Evolutionary conservation across 2,113 vertebrate genomes (phyloP).

Genomic region (Chunga burmeisteri): DNA sequence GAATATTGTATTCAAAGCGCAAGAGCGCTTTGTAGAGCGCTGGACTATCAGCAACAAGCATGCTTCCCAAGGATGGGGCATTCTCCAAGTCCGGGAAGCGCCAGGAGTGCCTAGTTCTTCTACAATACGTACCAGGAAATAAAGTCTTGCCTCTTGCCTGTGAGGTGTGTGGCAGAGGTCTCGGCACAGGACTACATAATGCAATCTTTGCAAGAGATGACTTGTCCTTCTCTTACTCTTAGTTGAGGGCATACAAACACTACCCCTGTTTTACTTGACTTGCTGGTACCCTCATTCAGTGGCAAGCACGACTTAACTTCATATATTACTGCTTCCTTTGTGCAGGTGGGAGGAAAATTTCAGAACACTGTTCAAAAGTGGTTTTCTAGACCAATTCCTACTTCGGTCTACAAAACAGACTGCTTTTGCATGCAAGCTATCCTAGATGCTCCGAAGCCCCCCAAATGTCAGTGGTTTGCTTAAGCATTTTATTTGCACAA

Average conservation of each 20-base stretch:
- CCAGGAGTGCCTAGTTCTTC: background rate
- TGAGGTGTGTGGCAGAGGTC: background rate
- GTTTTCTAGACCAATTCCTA: background rate
- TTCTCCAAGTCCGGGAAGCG: background rate
- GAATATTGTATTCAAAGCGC: background rate
- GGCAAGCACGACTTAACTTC: background rate
- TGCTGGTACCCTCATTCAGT: background rate
- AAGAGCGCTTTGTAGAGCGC: background rate
- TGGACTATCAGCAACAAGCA: background rate
- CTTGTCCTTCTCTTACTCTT: background rate
- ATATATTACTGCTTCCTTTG: background rate
- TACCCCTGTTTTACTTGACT: background rate
- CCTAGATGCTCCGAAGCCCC: background rate
- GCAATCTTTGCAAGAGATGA: background rate
- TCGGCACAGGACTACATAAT: background rate
- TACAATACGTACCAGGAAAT: rapidly evolving
- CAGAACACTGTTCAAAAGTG: background rate
- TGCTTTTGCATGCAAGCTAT: background rate
- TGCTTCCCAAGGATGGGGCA: background rate
- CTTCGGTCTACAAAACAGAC: background rate
- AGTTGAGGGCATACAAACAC: background rate
- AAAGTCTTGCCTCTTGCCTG: background rate
- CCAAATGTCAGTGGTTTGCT: background rate
- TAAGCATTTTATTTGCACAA: background rate
- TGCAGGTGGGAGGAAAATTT: background rate